Evolutionary conservation across 2,888 invertebrate genomes (phyloP), one percentile per base, ranked within the genome.

Genomic region (Agonopterix arenella): DNA sequence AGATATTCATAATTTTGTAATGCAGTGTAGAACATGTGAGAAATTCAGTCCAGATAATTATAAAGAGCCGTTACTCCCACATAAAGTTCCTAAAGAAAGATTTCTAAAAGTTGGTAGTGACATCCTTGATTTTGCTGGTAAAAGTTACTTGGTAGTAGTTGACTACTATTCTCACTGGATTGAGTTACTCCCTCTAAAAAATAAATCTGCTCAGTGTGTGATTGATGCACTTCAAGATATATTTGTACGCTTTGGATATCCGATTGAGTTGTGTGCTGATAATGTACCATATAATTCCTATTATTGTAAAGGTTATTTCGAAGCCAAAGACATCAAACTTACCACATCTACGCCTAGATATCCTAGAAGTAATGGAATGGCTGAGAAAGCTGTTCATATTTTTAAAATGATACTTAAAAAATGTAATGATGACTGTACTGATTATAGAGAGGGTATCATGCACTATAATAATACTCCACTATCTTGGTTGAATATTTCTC

Each of bases 21-120:
- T 13, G 37, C 11, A 47, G 13, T 53, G 53, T 47, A 46, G 53
- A 37, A 51, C 53, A n/a, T 53, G 51, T 53, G 53, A 53, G 37
- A 54, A 54, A 43, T 54, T 28, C 47, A 51, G 51, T 44, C 47
- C 49, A 43, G 18, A 18, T 4, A 51, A 49, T 44, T 43, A n/a
- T 36, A 36, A 48, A 42, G 49, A 51, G 18, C 46, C 48, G 10
- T 36, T 53, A 8, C 28, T 49, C 8, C 48, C 47, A 8, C 54
- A 54, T 11, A 51, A 54, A 48, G 45, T 54, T 37, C 50, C 48
- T 40, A 52, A 52, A 41, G 11, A 46, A 10, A 54, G 48, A 42
- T 55, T 44, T 44, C 10, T 11, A 4, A 54, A 50, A 44, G 36
- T 54, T 9, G 54, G 48, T 5, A 13, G 36, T 8, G 52, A 54